A percentile compares a stretch with the other conserved stretches of the same genome.
Evolutionary conservation across 2,888 invertebrate genomes (phyloP).

Genomic region (Andrena haemorrhoa): DNA sequence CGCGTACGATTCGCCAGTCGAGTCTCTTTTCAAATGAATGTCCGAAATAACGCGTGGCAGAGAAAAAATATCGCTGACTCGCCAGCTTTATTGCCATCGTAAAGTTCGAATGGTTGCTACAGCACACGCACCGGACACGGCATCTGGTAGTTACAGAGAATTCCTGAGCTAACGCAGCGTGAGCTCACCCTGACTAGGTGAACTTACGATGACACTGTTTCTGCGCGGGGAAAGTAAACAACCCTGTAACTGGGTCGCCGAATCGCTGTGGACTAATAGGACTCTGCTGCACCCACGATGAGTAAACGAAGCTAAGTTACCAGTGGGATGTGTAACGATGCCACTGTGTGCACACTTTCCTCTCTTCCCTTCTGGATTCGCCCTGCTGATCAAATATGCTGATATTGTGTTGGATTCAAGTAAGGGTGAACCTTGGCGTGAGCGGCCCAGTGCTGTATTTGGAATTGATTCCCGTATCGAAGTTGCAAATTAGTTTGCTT

Average conservation of each 20-base stretch:
- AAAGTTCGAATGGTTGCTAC: slow-evolving; percentile 36
- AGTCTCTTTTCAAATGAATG: slow-evolving; percentile 11
- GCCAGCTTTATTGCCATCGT: slow-evolving; percentile 45
- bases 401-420: slow-evolving; percentile 18
- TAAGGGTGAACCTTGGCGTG: slow-evolving; percentile 13
- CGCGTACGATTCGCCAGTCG: slow-evolving; percentile 3
- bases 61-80: slow-evolving; percentile 6
- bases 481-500: slow-evolving; percentile 1
- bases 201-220: slow-evolving; percentile 31
- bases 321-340: not conserved
- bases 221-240: slow-evolving; percentile 12
- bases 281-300: not conserved
- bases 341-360: not conserved
- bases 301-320: slow-evolving; percentile 17
- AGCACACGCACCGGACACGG: slow-evolving; percentile 15
- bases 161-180: slow-evolving; percentile 44
- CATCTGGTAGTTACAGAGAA: slow-evolving; percentile 29
- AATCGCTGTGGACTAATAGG: slow-evolving; percentile 17
- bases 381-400: slow-evolving; percentile 26
- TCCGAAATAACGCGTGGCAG: slow-evolving; percentile 7
- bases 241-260: slow-evolving; percentile 1
- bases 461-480: slow-evolving; percentile 15
- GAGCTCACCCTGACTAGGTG: slow-evolving; percentile 43
- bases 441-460: not conserved
- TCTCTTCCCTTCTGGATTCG: not conserved